A percentile compares a stretch with the other conserved stretches of the same genome.
Conservation (phyloP, 2,797 vertebrate genomes). For the Rhinophrynus dorsalis region DNA sequence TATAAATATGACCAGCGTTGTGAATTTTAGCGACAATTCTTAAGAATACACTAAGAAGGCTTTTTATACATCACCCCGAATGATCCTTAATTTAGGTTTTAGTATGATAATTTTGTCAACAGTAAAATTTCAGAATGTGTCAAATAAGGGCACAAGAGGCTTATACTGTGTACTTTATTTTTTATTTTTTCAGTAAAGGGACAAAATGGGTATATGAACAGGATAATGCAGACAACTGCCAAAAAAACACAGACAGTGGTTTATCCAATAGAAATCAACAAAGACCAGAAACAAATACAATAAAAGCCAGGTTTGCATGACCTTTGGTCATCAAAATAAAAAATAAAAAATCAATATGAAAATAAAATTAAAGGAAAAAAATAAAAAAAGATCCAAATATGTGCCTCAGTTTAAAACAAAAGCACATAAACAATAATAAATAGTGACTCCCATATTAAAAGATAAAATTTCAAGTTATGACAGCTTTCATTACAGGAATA, state of each 20-base stretch:
- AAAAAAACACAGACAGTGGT: constrained; percentile 99
- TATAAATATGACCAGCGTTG: too few species aligned
- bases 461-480: constrained; percentile 99
- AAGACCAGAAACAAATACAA: constrained; percentile 97
- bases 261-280: constrained; percentile 99
- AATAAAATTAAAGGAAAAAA: constrained; percentile 62
- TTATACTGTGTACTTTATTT: constrained; percentile 85
- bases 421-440: constrained; percentile 98
- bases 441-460: constrained; percentile 99
- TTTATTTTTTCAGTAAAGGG: constrained; percentile 98
- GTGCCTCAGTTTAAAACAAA: constrained; percentile 97
- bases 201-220: constrained; percentile 99
- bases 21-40: too few species aligned
- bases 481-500: constrained; percentile 99
- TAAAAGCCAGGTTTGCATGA: constrained; percentile 95
- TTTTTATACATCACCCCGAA: too few species aligned
- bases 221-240: constrained; percentile 99
- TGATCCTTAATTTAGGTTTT: background rate
- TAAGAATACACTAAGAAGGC: too few species aligned
- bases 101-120: too few species aligned
- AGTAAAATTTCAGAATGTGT: constrained; percentile 61
- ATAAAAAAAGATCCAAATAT: constrained; percentile 88
- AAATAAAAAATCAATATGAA: constrained; percentile 68
- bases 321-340: constrained; percentile 90
- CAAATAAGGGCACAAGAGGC: constrained; percentile 84